Evolutionary conservation across 2,888 invertebrate species (phyloP), one percentile per base, ranked within the genome.

Genomic region (Dugesia japonica): DNA sequence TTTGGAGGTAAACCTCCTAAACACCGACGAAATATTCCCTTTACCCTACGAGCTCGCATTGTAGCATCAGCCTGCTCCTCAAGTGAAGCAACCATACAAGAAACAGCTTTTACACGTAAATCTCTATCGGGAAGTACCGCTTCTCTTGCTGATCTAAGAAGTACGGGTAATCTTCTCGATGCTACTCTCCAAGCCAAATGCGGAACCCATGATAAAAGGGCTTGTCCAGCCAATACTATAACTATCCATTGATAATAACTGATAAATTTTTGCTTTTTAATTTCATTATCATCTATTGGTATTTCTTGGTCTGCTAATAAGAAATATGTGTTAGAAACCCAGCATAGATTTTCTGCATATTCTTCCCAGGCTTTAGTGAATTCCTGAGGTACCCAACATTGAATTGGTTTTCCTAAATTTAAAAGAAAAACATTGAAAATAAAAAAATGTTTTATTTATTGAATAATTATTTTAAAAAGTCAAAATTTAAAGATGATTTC

Each of bases 321-420:
- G 23, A 77, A 77, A 71, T 77, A 77, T 1, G 77, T 77, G 28
- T 77, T 77, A 0, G 77, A 77, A 33, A 77, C 77, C 77, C 77
- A 77, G 56, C 77, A 77, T 26, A 77, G 28, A 42, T 77, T 77
- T 77, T 77, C 77, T 1, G 77, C 77, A 23, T 77, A 77, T 28
- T 77, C 77, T 27, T 77, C 77, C 77, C 77, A 77, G 42, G 77
- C 38, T 77, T 77, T 77, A n/a, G 77, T 77, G 76, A 77, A 77
- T 77, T 77, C 77, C 76, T 77, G 77, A 20, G 77, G 77, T 17
- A 76, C 77, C 77, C 77, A 77, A 77, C 77, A 77, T 71, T 77
- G 77, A 71, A 77, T 77, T 13, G 77, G 77, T 71, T 77, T 77
- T 28, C 72, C 72, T 72, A 23, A 23, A 72, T 27, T 4, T 7